A percentile compares a stretch with the other conserved stretches of the same genome.
phyloP scores from a whole-genome alignment of 2,113 vertebrate genomes.

The Otus sunia region DNA sequence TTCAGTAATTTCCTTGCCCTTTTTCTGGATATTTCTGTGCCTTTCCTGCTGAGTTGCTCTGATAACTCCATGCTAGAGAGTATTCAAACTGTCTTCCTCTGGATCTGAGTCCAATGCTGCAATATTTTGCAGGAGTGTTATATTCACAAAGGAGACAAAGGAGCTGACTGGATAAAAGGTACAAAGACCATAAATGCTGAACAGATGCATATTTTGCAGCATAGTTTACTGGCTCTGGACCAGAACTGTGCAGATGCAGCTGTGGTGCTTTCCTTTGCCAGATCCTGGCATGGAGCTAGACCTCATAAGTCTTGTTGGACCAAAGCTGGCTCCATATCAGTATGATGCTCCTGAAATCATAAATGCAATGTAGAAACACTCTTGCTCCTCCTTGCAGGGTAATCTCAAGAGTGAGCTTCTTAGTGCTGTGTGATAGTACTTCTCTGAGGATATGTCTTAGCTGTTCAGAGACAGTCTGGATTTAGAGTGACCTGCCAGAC shows the following conservation, averaged over 20 bases:
- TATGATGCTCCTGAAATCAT: background rate
- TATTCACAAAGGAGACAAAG: background rate
- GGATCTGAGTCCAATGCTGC: background rate
- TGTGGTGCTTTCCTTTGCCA: background rate
- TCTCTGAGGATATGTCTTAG: background rate
- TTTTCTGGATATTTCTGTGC: background rate
- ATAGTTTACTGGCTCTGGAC: background rate
- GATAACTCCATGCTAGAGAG: background rate
- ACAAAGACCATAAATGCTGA: background rate
- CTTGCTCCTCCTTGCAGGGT: background rate
- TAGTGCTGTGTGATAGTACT: background rate
- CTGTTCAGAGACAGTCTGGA: background rate
- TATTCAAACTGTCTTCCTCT: background rate
- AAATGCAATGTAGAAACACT: background rate
- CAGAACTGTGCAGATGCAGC: background rate
- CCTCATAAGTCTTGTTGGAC: background rate
- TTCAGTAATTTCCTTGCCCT: background rate
- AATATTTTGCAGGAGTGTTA: background rate
- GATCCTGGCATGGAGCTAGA: background rate
- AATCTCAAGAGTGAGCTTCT: background rate
- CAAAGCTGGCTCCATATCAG: background rate
- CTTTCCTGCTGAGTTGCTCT: background rate
- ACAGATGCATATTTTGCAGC: background rate
- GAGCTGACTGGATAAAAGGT: background rate
- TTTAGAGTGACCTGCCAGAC: background rate